Evolutionary conservation across 1,140 invertebrate genomes (phyloP), one percentile per base, ranked within the genome.

Genomic region (Diploscapter pachys): DNA sequence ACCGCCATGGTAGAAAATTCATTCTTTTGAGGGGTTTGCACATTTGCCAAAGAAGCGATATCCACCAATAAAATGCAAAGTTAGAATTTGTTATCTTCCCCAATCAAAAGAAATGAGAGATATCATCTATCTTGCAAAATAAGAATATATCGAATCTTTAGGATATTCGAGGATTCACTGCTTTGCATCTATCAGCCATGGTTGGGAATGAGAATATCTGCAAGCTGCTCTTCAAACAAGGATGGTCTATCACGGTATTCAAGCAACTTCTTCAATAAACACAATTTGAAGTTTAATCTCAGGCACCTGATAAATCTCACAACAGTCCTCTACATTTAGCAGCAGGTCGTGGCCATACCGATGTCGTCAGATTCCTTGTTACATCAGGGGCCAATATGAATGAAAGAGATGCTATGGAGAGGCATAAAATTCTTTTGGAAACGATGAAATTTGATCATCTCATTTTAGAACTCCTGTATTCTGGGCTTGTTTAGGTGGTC

Each of bases 311-410:
- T 52, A 69, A 76, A 51, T 57, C 61, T 48, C 50, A 63, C 31
- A 76, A 71, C 53, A 76, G 69, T 31, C 63, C 75, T 3, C 72
- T 76, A 4, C 75, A 76, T n/a, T 63, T 76, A 13, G 75, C 75
- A 6, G 50, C 67, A 3, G 75, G 75, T 6, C n/a, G 75, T 50
- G 75, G 68, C 6, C 63, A 76, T 57, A 57, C 64, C 3, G 69
- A 71, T 48, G 75, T 72, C 4, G 49, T 76, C 3, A 69, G 70
- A 2, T 57, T 62, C 53, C 70, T 76, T 3, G 70, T 76, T 3
- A 63, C 75, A 5, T 51, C n/a, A 3, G 64, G 70, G 2, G 75
- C 75, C 13, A 59, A 65, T 6, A 64, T 72, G 63, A 71, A 65
- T 31, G 75, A 76, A 6, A 62, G 49, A 13, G 75, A 76, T 63